phyloP scores from a whole-genome alignment of 2,113 vertebrate genomes.

The Anseranas semipalmata region DNA sequence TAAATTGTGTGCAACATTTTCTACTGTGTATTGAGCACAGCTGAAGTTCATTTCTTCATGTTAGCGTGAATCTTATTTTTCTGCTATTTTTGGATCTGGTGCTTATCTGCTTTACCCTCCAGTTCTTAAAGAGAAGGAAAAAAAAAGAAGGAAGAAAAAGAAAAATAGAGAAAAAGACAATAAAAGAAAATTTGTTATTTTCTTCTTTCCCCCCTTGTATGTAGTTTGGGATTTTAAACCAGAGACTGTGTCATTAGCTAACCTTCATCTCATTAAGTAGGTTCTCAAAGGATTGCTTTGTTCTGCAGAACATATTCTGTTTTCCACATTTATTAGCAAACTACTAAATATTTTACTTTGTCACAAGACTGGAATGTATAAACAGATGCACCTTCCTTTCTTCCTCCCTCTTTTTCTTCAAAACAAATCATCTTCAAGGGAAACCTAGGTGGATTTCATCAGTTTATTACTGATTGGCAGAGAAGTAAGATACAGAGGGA shows the following conservation, averaged over 20 bases:
- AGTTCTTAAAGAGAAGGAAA: too few species aligned
- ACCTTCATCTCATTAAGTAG: conserved; percentile 22
- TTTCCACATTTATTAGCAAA: conserved; percentile 34
- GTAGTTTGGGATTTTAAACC: neutral
- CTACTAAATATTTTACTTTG: conserved; percentile 40
- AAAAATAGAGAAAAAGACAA: neutral
- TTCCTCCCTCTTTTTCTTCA: neutral
- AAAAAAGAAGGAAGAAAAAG: too few species aligned
- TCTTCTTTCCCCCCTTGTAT: neutral
- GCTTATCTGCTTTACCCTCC: neutral
- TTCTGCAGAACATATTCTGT: neutral
- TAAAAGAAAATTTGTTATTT: neutral
- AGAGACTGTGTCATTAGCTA: neutral
- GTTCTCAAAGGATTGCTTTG: conserved; percentile 31
- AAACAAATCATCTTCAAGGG: neutral
- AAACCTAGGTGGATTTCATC: neutral
- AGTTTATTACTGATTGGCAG: neutral
- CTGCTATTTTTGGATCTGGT: neutral
- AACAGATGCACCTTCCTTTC: neutral
- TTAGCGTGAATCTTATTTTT: neutral
- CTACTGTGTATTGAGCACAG: neutral
- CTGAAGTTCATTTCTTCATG: neutral
- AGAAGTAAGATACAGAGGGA: neutral
- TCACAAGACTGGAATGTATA: conserved; percentile 10
- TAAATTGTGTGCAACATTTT: neutral